Conservation (phyloP, 2,797 vertebrate species). For the Cuculus canorus region DNA sequence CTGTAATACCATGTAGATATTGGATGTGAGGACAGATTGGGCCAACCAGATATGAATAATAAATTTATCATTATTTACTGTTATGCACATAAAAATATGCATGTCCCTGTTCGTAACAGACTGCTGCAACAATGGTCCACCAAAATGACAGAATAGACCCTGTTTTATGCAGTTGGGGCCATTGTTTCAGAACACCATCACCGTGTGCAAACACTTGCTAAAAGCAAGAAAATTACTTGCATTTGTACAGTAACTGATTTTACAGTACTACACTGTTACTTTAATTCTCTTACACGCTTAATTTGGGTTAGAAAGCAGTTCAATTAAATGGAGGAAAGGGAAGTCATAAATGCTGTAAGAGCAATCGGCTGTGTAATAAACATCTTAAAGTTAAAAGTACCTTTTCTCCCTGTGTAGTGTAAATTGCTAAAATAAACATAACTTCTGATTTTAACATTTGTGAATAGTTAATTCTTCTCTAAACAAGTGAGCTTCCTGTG, state of each 20-base stretch:
- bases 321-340: background rate
- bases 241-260: background rate
- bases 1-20: background rate
- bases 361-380: background rate
- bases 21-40: background rate
- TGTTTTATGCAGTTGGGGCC: background rate
- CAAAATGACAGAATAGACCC: background rate
- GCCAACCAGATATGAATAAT: background rate
- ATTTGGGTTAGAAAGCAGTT: background rate
- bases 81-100: background rate
- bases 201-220: background rate
- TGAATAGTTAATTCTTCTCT: background rate
- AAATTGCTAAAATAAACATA: background rate
- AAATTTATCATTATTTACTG: background rate
- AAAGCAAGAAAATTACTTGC: background rate
- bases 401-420: background rate
- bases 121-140: background rate
- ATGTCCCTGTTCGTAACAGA: rapidly evolving
- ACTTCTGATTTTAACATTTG: background rate
- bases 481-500: background rate
- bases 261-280: background rate
- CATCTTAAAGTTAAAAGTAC: background rate
- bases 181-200: background rate
- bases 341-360: background rate
- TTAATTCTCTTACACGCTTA: background rate